A percentile compares a stretch with the other conserved stretches of the same genome.
These are phyloP conservation scores for Muntiacus muntjak DNA, from an alignment of 2,113 vertebrate genomes.

Conservation along the genomic window DNA sequence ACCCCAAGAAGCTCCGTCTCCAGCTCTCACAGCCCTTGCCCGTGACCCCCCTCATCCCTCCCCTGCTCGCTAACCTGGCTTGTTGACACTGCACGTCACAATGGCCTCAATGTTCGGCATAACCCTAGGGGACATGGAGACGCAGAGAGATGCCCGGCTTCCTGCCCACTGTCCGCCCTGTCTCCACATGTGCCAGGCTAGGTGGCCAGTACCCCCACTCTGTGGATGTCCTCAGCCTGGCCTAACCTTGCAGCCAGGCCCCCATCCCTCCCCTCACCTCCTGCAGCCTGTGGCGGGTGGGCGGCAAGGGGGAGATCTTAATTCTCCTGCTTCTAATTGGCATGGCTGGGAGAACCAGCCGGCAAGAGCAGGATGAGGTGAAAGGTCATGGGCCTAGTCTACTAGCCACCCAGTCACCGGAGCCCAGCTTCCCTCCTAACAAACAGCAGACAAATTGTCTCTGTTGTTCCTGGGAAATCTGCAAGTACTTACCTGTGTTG, in stretches of 20 bases:
- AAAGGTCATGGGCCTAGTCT: slow-evolving; percentile 78
- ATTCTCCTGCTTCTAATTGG: slow-evolving; percentile 62
- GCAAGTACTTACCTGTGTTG: slow-evolving; percentile 84
- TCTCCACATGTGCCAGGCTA: background rate
- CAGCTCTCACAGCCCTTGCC: background rate
- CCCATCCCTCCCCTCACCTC: background rate
- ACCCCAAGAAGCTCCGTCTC: background rate
- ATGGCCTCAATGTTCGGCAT: rapidly evolving
- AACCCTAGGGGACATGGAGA: background rate
- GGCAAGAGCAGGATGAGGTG: slow-evolving; percentile 66
- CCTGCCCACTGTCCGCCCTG: rapidly evolving
- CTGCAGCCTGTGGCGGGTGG: background rate
- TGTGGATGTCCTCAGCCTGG: background rate
- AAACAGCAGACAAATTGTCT: slow-evolving; percentile 86
- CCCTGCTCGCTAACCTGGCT: too few species aligned
- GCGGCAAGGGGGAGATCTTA: background rate
- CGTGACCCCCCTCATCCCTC: background rate
- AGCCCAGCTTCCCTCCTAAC: slow-evolving; percentile 79
- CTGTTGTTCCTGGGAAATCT: slow-evolving; percentile 84
- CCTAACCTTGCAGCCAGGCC: background rate
- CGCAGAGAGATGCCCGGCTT: background rate
- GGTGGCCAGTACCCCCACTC: background rate
- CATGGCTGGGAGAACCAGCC: slow-evolving; percentile 54
- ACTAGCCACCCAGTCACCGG: slow-evolving; percentile 79
- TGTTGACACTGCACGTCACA: too few species aligned